These are phyloP conservation scores for Argyrosomus regius DNA, from an alignment of 2,797 vertebrate genomes.

Conservation along the genomic window DNA sequence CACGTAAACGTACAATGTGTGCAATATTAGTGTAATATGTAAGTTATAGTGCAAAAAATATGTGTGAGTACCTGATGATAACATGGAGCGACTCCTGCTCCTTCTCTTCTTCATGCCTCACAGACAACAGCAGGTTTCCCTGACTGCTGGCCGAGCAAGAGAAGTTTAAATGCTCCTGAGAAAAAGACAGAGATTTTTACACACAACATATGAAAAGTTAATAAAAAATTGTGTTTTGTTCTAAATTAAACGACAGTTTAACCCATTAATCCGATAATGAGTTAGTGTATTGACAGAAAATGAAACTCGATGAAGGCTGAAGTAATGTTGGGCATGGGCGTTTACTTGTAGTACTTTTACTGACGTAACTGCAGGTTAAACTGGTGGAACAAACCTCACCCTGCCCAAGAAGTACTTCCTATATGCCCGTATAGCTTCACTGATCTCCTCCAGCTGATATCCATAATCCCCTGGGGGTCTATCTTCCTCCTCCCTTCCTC, in stretches of 20 bases:
- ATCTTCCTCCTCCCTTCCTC: slow-evolving; percentile 25
- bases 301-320: too few relatives aligned
- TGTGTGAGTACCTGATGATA: slow-evolving; percentile 85
- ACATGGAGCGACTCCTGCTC: slow-evolving; percentile 92
- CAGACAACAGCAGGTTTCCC: slow-evolving; percentile 93
- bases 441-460: slow-evolving; percentile 84
- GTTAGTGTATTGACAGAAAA: too few relatives aligned
- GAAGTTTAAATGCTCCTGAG: slow-evolving; percentile 95
- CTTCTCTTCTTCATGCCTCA: slow-evolving; percentile 90
- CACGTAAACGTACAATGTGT: too few relatives aligned
- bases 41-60: too few relatives aligned
- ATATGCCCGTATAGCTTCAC: slow-evolving; percentile 89
- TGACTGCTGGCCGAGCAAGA: slow-evolving; percentile 88
- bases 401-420: slow-evolving; percentile 94
- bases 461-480: slow-evolving; percentile 64
- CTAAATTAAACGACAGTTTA: too few relatives aligned
- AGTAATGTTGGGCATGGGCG: too few relatives aligned
- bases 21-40: too few relatives aligned
- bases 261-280: too few relatives aligned
- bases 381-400: slow-evolving; percentile 78
- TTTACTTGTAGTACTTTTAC: too few relatives aligned
- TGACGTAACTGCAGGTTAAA: too few relatives aligned
- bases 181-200: background rate
- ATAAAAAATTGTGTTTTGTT: too few relatives aligned
- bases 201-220: too few relatives aligned